Evolutionary conservation across 53 echinoderm and acorn worm species (phyloP), one percentile per base, ranked within the genome.

Genomic region (Pentamera pediparva): DNA sequence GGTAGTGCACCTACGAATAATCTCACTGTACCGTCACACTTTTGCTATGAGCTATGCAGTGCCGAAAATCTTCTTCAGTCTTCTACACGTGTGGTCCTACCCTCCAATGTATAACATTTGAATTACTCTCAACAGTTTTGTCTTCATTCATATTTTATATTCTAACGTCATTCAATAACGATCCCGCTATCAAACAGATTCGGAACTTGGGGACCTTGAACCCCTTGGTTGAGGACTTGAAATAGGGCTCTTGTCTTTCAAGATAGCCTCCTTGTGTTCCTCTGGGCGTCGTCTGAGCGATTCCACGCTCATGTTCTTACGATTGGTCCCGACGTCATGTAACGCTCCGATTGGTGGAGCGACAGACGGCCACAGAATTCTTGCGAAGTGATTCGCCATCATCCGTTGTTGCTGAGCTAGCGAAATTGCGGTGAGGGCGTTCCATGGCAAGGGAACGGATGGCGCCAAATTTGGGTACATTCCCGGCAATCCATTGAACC

Each of bases 281-380:
- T 89, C 87, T 0, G 95, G 90, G 35, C 84, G 78, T 24, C 85
- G 87, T 29, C 96, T 69, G 7, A 95, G 83, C 21, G 79, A 82
- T 56, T 90, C 96, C 3, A 95, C 90, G 31, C 96, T 95, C 63
- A 90, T 65, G 10, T 87, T 88, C 67, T 95, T 90, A 43, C 91
- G 67, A 24, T 88, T 87, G 19, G 83, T 61, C 39, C 82, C 80
- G 13, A 79, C 70, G 33, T 89, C 86, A n/a, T n/a, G n/a, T 1
- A 81, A 32, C 11, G 78, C 35, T 30, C 82, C 82, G 9, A 74
- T 52, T 39, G 78, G 78, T 18, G 71, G 78, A 15, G 78, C 63
- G 27, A 84, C 72, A 35, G 76, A 48, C 26, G 78, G 78, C 73
- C 73, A 72, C 32, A 72, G 38, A 3, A 72, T 53, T 32, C 73